Base-by-base conservation (phyloP, 2,888 invertebrate genomes). In the Ischnus inquisitorius region DNA sequence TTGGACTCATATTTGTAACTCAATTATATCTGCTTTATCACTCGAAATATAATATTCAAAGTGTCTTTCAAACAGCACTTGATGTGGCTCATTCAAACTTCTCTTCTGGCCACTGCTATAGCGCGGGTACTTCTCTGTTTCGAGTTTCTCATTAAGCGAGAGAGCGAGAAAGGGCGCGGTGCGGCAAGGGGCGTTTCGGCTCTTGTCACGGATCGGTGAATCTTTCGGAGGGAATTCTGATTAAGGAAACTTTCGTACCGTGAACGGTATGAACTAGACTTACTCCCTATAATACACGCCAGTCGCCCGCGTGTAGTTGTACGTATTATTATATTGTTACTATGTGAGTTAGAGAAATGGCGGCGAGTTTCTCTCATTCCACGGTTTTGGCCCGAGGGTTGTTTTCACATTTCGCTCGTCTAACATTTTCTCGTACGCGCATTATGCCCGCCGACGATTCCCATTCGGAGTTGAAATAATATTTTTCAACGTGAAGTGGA, bases 181-280 rank as follows among this genome's bases (percentile, higher is more conserved):
- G 51, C 48, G 77, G 65, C n/a, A n/a, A 60, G 64, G 54, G 65
- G 76, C 76, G 76, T 22, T 19, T 57, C 19, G 12, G 68, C 84
- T 79, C 75, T 81, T 81, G 78, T 84, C 78, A 81, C 81, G 84
- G 84, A 84, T 81, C 84, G 81, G 81, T 79, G 84, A 84, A 81
- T 84, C 81, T 81, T 78, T 78, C 78, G 69, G 54, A 64, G 81
- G 81, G 82, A 82, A 84, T 84, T 84, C 84, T 84, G 84, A 84
- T 84, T 84, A 84, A 84, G 84, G 84, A 79, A 84, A 84, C 82
- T 84, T 84, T 82, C 75, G 82, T 76, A 82, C 81, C 79, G 75
- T 76, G 82, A 84, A 84, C 82, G 82, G 79, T 84, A 82, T 82
- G 74, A 79, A 84, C 57, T 60, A 60, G 62, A 72, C 54, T 51